Evolutionary conservation across 2,113 vertebrate species (phyloP).

Genomic region (pig (Sus scrofa)): T2T-Sscrofa CM000814.6:79031001-79031500

Average conservation of each 20-base stretch:
- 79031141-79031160: not conserved
- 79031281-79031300: not conserved
- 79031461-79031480: not conserved
- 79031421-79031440: constrained; percentile 10
- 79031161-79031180: not conserved
- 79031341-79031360: not conserved
- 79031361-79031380: not conserved
- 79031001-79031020: too few relatives aligned
- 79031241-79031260: not conserved
- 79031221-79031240: not conserved
- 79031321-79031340: not conserved
- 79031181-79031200: not conserved
- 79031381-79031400: not conserved
- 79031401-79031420: constrained; percentile 11
- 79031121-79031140: not conserved
- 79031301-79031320: not conserved
- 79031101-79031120: not conserved
- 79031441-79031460: not conserved
- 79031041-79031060: too few relatives aligned
- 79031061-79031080: not conserved
- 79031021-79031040: too few relatives aligned
- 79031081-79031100: constrained; percentile 13
- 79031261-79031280: not conserved
- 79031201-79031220: not conserved
- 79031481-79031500: not conserved